Percentiles rank a stretch among this genome's conserved stretches.
Evolutionary conservation across 2,797 vertebrate genomes (phyloP).

Genomic region (Trematomus bernacchii): DNA sequence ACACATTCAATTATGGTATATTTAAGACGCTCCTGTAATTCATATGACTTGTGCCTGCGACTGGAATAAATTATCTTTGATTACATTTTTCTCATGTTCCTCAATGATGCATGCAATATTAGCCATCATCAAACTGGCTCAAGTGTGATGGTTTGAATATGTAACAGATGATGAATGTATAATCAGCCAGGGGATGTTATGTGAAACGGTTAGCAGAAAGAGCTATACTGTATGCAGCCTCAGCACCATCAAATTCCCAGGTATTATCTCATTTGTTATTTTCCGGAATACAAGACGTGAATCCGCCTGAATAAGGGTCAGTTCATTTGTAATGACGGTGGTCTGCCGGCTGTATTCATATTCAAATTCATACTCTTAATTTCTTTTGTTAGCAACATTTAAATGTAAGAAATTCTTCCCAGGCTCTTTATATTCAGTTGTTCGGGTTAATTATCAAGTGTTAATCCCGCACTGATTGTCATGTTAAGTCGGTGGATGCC

Average conservation of each 20-base stretch:
- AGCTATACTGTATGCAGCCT: constrained; percentile 31
- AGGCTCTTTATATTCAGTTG: constrained; percentile 62
- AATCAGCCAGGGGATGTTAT: constrained; percentile 64
- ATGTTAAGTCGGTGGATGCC: constrained; percentile 66
- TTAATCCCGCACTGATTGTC: constrained; percentile 75
- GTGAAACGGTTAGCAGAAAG: constrained; percentile 51
- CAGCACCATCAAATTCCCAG: constrained; percentile 41
- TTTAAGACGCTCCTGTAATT: constrained; percentile 59
- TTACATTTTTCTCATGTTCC: constrained; percentile 56
- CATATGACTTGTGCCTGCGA: constrained; percentile 55
- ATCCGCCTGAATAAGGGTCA: constrained; percentile 55
- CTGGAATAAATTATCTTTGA: constrained; percentile 75
- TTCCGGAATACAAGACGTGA: constrained; percentile 32
- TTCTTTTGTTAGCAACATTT: constrained; percentile 63
- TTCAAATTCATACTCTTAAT: constrained; percentile 61
- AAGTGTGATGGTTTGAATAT: constrained; percentile 77
- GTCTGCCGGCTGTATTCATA: constrained; percentile 57
- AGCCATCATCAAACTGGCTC: constrained; percentile 73
- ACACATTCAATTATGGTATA: constrained; percentile 54
- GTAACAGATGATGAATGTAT: constrained; percentile 78
- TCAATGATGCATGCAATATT: constrained; percentile 67
- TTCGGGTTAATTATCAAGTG: constrained; percentile 75
- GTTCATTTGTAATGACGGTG: constrained; percentile 42
- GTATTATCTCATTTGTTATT: constrained; percentile 61
- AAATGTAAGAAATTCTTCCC: constrained; percentile 45